Evolutionary conservation across 2,888 invertebrate genomes (phyloP).

Genomic region (Notodonta ziczac): DNA sequence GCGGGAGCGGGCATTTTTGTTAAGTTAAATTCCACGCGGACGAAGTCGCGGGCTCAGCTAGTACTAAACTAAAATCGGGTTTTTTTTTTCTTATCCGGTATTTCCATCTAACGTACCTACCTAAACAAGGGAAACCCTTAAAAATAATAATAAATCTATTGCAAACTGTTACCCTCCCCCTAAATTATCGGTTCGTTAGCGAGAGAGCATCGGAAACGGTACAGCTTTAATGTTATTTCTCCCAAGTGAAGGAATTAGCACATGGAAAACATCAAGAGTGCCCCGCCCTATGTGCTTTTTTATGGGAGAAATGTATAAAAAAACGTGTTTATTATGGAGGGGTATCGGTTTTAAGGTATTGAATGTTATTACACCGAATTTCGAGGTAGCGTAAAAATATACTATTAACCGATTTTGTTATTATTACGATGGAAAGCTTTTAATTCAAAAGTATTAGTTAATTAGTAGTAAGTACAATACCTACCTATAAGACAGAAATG

Average conservation of each 20-base stretch:
- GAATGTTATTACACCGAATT: not conserved
- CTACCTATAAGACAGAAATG: too few species aligned
- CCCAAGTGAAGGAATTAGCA: slow-evolving; percentile 77
- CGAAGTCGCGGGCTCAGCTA: too few species aligned
- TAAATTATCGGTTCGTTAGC: slow-evolving; percentile 77
- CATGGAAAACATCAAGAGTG: slow-evolving; percentile 65
- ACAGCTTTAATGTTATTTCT: slow-evolving; percentile 75
- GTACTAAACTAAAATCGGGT: not conserved
- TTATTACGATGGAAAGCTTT: too few species aligned
- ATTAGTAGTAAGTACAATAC: too few species aligned
- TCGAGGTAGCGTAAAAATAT: not conserved
- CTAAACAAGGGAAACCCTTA: slow-evolving; percentile 29
- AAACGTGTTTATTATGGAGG: slow-evolving; percentile 29
- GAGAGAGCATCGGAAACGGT: slow-evolving; percentile 60
- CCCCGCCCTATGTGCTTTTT: slow-evolving; percentile 39
- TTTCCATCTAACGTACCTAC: slow-evolving; percentile 5
- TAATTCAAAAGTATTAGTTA: too few species aligned
- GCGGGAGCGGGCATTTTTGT: too few species aligned
- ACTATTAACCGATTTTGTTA: too few species aligned
- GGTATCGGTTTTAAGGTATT: slow-evolving; percentile 12
- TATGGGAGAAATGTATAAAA: slow-evolving; percentile 33
- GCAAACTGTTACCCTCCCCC: slow-evolving; percentile 54
- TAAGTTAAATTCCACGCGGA: too few species aligned
- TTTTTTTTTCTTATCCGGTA: not conserved
- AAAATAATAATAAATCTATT: slow-evolving; percentile 43